Percentiles rank a stretch among this genome's conserved stretches.
Conservation (phyloP, 2,113 vertebrate genomes). For the Mustela nigripes region DNA sequence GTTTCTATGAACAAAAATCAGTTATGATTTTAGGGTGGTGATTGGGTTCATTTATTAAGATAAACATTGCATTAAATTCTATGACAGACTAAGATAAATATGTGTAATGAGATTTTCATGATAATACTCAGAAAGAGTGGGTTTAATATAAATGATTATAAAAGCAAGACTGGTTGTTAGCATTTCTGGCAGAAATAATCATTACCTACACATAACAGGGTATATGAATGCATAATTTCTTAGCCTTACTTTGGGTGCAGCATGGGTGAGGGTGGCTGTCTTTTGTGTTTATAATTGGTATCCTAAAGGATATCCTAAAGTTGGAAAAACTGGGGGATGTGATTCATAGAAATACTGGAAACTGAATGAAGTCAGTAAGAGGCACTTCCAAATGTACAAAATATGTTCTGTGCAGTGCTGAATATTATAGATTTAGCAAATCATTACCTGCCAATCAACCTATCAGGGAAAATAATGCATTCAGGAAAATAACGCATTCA, state of each 20-base stretch:
- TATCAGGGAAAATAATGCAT: conserved; percentile 33
- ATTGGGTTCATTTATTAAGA: conserved; percentile 61
- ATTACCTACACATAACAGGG: not conserved
- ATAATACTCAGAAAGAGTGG: conserved; percentile 23
- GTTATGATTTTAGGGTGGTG: conserved; percentile 77
- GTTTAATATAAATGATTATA: conserved; percentile 61
- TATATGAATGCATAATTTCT: not conserved
- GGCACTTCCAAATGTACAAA: not conserved
- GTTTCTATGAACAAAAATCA: conserved; percentile 87
- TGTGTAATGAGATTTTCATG: conserved; percentile 63
- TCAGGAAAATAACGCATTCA: not conserved
- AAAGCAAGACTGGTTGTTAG: conserved; percentile 9
- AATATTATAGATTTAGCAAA: not conserved
- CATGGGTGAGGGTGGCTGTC: not conserved
- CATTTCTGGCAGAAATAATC: conserved; percentile 44
- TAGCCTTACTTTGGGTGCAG: not conserved
- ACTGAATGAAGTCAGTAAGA: conserved; percentile 2
- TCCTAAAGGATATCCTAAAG: not conserved
- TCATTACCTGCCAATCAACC: not conserved
- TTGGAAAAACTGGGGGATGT: not conserved
- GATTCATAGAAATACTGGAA: not conserved
- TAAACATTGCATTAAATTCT: conserved; percentile 48
- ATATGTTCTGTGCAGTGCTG: not conserved
- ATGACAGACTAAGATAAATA: conserved; percentile 47
- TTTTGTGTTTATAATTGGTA: conserved; percentile 28